These are phyloP conservation scores for Ambastaia sidthimunki DNA, from an alignment of 2,797 vertebrate genomes.

Conservation along the genomic window DNA sequence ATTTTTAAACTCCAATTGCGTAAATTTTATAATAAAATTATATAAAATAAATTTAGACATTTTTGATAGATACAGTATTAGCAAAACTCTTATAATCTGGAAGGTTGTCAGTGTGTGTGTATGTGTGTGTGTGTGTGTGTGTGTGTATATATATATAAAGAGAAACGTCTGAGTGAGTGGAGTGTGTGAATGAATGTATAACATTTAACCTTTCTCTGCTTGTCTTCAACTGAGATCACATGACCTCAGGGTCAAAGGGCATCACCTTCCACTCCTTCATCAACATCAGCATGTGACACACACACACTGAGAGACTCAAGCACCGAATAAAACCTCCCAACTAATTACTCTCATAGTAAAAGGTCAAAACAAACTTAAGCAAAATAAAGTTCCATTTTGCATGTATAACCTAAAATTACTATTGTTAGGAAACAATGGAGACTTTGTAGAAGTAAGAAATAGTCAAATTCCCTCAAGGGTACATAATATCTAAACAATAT, in stretches of 20 bases:
- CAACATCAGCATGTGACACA: conserved; percentile 59
- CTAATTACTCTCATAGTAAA: conserved; percentile 25
- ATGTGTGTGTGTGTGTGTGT: conserved; percentile 13
- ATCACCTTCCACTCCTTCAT: conserved; percentile 66
- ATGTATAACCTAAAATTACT: background rate
- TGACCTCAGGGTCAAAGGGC: conserved; percentile 76
- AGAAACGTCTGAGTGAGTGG: conserved; percentile 8
- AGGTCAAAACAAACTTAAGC: background rate
- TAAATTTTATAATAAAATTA: conserved; percentile 1
- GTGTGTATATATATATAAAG: background rate
- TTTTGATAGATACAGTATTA: conserved; percentile 5
- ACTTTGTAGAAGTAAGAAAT: background rate
- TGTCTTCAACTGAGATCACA: conserved; percentile 70
- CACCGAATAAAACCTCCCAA: conserved; percentile 25
- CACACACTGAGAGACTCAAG: conserved; percentile 39
- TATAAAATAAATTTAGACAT: background rate
- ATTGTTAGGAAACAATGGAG: background rate
- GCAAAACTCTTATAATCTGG: conserved; percentile 11
- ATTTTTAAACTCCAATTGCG: background rate
- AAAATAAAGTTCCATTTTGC: background rate
- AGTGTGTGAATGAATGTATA: conserved; percentile 26
- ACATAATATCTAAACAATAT: background rate
- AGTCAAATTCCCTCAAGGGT: background rate
- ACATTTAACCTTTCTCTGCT: conserved; percentile 49
- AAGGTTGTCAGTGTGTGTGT: background rate